Evolutionary conservation across 2,113 vertebrate species (phyloP).

Genomic region (Crotalus horridus): DNA sequence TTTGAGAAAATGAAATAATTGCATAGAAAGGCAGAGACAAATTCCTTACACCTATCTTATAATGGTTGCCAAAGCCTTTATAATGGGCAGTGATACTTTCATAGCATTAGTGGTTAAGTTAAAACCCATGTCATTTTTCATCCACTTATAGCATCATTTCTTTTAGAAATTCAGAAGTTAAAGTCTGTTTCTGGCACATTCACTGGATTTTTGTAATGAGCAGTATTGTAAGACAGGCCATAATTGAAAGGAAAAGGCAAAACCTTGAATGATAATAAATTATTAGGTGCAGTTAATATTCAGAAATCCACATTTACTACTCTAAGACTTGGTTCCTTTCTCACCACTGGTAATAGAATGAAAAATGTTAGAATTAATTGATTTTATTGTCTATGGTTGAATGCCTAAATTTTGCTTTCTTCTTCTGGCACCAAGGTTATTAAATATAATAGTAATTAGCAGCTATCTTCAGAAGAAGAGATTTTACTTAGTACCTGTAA

Average conservation of each 20-base stretch:
- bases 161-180: neutral
- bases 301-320: neutral
- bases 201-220: neutral
- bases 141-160: neutral
- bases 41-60: neutral
- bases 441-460: neutral
- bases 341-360: neutral
- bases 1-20: neutral
- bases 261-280: neutral
- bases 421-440: neutral
- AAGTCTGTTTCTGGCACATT: neutral
- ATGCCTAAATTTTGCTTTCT: neutral
- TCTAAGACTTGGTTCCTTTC: neutral
- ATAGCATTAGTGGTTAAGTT: neutral
- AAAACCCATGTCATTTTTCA: neutral
- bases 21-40: neutral
- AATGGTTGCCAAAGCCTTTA: neutral
- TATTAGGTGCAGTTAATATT: neutral
- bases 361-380: conserved; percentile 24
- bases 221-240: neutral
- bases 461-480: neutral
- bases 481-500: neutral
- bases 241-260: neutral
- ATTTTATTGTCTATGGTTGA: neutral
- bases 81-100: neutral